Conservation (phyloP, 2,888 invertebrate species). For the Apamea epomidion region DNA sequence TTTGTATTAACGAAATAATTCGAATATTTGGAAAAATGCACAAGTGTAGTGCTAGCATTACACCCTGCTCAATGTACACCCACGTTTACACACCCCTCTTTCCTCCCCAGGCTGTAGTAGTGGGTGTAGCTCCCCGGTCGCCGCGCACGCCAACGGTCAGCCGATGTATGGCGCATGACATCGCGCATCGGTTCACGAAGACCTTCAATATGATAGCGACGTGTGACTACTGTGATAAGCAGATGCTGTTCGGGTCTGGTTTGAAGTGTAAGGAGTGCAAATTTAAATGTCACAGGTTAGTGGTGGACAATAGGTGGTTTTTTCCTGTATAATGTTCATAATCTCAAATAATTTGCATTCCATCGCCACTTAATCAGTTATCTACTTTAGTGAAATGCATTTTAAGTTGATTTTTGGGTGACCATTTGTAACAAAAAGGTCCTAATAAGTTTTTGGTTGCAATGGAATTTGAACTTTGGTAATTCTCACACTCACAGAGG, state of each 20-base stretch:
- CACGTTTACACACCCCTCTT: neutral
- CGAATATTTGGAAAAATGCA: neutral
- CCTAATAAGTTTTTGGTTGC: too few relatives aligned
- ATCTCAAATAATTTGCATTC: too few relatives aligned
- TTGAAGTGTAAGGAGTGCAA: conserved; percentile 98
- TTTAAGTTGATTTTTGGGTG: too few relatives aligned
- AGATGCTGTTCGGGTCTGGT: conserved; percentile 95
- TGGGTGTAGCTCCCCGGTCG: conserved; percentile 88
- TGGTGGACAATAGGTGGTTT: neutral
- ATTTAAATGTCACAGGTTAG: conserved; percentile 94
- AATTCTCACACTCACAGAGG: too few relatives aligned
- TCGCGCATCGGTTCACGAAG: conserved; percentile 97
- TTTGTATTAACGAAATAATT: conserved; percentile 4
- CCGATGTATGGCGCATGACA: conserved; percentile 95
- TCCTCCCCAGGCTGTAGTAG: conserved; percentile 21
- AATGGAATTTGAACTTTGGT: too few relatives aligned
- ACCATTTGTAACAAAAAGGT: too few relatives aligned
- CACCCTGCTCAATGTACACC: neutral
- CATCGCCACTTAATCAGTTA: too few relatives aligned
- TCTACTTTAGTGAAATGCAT: too few relatives aligned
- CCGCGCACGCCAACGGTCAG: conserved; percentile 94
- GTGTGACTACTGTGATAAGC: conserved; percentile 97
- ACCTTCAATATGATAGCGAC: conserved; percentile 96
- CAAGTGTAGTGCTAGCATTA: neutral
- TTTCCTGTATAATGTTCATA: too few relatives aligned